phyloP scores from a whole-genome alignment of 2,113 vertebrate genomes.

The Sigmodon hispidus region DNA sequence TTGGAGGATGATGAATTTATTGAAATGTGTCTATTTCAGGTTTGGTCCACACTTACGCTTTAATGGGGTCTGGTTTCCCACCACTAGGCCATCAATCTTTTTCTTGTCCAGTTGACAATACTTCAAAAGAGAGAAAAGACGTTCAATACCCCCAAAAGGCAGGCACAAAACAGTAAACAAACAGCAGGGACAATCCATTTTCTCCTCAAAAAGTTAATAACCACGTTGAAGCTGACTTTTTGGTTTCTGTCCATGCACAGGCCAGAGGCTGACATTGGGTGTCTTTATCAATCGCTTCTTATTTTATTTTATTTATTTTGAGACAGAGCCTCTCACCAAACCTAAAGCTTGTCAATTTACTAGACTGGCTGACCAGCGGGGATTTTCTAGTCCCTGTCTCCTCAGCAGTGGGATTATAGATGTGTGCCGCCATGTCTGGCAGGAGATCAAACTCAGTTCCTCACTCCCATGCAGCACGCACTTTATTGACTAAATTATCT shows the following conservation, averaged over 20 bases:
- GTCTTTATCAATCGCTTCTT: background rate
- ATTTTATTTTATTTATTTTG: background rate
- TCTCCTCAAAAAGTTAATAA: conserved; percentile 39
- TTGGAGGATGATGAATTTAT: background rate
- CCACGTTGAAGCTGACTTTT: conserved; percentile 32
- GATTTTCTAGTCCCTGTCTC: background rate
- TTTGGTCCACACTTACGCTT: background rate
- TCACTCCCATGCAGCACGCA: background rate
- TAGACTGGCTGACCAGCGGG: background rate
- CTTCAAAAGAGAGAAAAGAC: conserved; percentile 56
- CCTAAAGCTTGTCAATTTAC: background rate
- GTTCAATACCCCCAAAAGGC: background rate
- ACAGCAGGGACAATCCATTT: background rate
- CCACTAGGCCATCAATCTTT: background rate
- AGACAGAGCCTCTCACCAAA: background rate
- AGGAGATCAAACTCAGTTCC: background rate
- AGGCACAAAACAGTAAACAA: background rate
- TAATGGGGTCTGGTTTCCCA: conserved; percentile 19
- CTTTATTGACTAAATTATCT: background rate
- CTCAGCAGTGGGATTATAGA: background rate
- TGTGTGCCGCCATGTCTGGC: background rate
- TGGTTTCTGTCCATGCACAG: background rate
- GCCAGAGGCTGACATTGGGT: background rate
- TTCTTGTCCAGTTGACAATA: conserved; percentile 29
- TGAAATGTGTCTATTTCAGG: conserved; percentile 41